Percentiles rank a stretch among this genome's conserved stretches.
phyloP scores from a whole-genome alignment of 2,888 invertebrate species.

The Psococerastis gibbosa region DNA sequence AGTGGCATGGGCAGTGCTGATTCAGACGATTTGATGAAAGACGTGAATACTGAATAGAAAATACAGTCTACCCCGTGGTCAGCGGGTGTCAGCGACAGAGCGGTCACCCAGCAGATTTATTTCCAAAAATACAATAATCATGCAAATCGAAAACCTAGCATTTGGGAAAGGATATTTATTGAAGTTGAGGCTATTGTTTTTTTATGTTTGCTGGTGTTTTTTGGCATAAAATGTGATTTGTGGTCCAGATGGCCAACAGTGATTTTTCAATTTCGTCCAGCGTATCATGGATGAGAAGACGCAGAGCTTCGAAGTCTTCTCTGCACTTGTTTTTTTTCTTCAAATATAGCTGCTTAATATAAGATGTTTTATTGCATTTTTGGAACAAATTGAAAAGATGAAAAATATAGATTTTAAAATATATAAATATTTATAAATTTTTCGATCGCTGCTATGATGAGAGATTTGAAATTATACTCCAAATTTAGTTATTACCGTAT shows the following conservation, averaged over 20 bases:
- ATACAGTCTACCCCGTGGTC: slow-evolving; percentile 1
- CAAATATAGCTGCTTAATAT: not conserved
- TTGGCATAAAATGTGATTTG: not conserved
- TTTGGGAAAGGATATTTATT: slow-evolving; percentile 4
- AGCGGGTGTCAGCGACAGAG: slow-evolving; percentile 3
- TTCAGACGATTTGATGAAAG: not conserved
- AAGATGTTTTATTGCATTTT: too few species aligned
- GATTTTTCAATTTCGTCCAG: too few species aligned
- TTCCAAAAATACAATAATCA: slow-evolving; percentile 8
- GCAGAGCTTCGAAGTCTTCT: too few species aligned
- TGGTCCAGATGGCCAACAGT: too few species aligned
- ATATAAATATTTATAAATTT: too few species aligned
- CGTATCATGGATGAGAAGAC: too few species aligned
- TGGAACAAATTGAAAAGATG: too few species aligned
- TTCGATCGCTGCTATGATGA: too few species aligned
- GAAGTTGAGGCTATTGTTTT: slow-evolving; percentile 2
- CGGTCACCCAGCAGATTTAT: not conserved
- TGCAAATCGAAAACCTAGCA: slow-evolving; percentile 5
- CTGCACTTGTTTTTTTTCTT: too few species aligned
- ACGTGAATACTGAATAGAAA: not conserved
- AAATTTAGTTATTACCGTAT: too few species aligned
- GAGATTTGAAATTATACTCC: too few species aligned
- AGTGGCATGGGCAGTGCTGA: not conserved
- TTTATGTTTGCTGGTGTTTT: not conserved
- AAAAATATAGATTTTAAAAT: too few species aligned